A percentile compares a stretch with the other conserved stretches of the same genome.
Evolutionary conservation across 2,888 invertebrate genomes (phyloP).

Genomic region (Camponotus fellah): DNA sequence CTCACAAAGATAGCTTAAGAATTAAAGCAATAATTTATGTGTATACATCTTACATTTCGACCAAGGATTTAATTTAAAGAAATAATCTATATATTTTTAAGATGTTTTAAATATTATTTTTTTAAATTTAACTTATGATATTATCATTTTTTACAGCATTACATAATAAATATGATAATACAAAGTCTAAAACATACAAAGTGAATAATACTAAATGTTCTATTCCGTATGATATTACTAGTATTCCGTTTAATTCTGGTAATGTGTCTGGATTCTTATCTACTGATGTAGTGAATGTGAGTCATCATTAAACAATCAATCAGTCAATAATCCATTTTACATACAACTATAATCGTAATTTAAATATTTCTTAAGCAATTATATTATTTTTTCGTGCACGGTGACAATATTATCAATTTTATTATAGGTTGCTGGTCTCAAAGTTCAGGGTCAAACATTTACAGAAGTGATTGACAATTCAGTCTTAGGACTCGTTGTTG

Average conservation of each 20-base stretch:
- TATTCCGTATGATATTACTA: conserved; percentile 92
- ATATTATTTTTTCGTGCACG: background rate
- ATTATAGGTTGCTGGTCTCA: conserved; percentile 91
- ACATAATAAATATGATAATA: conserved; percentile 98
- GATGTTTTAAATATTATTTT: background rate
- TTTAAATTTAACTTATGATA: background rate
- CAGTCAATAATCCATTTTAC: too few species aligned
- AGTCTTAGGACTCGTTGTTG: conserved; percentile 98
- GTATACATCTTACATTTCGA: too few species aligned
- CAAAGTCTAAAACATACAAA: conserved; percentile 93
- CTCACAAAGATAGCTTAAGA: too few species aligned
- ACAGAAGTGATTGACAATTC: conserved; percentile 98
- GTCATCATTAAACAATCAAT: conserved; percentile 79
- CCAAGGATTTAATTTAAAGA: background rate
- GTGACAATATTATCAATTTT: conserved; percentile 43
- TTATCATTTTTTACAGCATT: conserved; percentile 89
- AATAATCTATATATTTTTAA: background rate
- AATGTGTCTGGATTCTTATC: conserved; percentile 98
- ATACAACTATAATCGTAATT: background rate
- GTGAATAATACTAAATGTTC: conserved; percentile 96
- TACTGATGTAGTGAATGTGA: conserved; percentile 94
- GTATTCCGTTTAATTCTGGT: conserved; percentile 89
- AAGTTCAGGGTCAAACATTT: conserved; percentile 94
- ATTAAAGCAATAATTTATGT: too few species aligned
- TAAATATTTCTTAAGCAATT: background rate